Percentiles rank a stretch among this genome's conserved stretches.
Evolutionary conservation across 2,888 invertebrate genomes (phyloP).

Genomic region (Eupelmus urozonus): DNA sequence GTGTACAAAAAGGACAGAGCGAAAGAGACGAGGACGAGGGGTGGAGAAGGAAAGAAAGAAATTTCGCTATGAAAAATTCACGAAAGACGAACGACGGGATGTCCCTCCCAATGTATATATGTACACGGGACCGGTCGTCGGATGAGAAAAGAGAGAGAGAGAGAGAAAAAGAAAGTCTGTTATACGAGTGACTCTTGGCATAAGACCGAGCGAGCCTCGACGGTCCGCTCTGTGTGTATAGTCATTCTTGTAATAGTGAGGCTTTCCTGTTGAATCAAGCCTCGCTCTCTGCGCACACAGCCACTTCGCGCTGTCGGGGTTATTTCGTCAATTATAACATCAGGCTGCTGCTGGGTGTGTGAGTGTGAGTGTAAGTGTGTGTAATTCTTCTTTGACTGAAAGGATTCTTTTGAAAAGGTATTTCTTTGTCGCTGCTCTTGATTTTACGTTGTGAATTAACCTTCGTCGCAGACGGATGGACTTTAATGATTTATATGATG

Average conservation of each 20-base stretch:
- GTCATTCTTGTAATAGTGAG: conserved; percentile 22
- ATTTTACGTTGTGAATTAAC: too few relatives aligned
- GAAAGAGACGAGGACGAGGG: too few relatives aligned
- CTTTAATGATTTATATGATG: too few relatives aligned
- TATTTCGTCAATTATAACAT: conserved; percentile 42
- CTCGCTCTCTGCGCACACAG: not conserved
- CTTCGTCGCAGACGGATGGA: too few relatives aligned
- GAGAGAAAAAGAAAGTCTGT: too few relatives aligned
- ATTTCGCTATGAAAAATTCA: conserved; percentile 30
- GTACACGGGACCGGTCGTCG: too few relatives aligned
- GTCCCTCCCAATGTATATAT: not conserved
- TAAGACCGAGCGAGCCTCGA: conserved; percentile 13
- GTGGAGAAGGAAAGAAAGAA: not conserved
- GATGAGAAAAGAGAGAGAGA: too few relatives aligned
- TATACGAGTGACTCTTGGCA: conserved; percentile 49
- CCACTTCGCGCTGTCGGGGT: not conserved
- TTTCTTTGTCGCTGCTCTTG: too few relatives aligned
- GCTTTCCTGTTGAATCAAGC: conserved; percentile 36
- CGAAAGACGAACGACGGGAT: not conserved
- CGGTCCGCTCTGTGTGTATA: conserved; percentile 3
- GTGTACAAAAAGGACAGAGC: too few relatives aligned
- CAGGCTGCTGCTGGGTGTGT: too few relatives aligned
- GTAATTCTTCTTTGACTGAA: not conserved
- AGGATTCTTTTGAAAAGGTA: too few relatives aligned
- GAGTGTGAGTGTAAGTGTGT: not conserved